Evolutionary conservation across 2,888 invertebrate species (phyloP).

Genomic region (Xanthia icteritia): DNA sequence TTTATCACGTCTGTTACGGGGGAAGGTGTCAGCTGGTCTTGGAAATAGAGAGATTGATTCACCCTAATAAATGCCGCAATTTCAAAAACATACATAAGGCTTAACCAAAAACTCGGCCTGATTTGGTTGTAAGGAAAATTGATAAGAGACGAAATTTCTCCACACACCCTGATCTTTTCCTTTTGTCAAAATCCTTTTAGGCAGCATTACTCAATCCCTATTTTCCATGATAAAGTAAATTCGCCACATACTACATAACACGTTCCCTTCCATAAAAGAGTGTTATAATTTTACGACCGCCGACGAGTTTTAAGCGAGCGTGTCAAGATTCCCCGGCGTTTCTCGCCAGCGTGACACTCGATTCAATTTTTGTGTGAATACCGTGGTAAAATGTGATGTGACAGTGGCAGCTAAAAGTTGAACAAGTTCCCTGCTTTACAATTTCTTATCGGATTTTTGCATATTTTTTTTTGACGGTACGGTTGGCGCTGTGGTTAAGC

Average conservation of each 20-base stretch:
- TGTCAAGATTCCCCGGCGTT: conserved; percentile 39
- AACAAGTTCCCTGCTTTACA: not conserved
- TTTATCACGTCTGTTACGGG: too few relatives aligned
- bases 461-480: too few relatives aligned
- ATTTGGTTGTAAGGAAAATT: too few relatives aligned
- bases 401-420: not conserved
- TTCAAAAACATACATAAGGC: too few relatives aligned
- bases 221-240: conserved; percentile 31
- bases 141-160: too few relatives aligned
- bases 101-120: too few relatives aligned
- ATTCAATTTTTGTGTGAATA: conserved; percentile 40
- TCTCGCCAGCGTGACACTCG: conserved; percentile 30
- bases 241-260: not conserved
- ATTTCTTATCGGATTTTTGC: not conserved
- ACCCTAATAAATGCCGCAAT: too few relatives aligned
- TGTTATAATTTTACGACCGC: conserved; percentile 35
- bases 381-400: not conserved
- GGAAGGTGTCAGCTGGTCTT: too few relatives aligned
- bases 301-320: conserved; percentile 28
- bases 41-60: too few relatives aligned
- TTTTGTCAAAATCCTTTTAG: too few relatives aligned
- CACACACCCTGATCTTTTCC: too few relatives aligned
- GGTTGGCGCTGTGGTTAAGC: too few relatives aligned
- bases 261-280: conserved; percentile 25
- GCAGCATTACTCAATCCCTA: conserved; percentile 15